These are phyloP conservation scores for Vespertilio murinus DNA, from an alignment of 2,797 vertebrate species.

Conservation along the genomic window DNA sequence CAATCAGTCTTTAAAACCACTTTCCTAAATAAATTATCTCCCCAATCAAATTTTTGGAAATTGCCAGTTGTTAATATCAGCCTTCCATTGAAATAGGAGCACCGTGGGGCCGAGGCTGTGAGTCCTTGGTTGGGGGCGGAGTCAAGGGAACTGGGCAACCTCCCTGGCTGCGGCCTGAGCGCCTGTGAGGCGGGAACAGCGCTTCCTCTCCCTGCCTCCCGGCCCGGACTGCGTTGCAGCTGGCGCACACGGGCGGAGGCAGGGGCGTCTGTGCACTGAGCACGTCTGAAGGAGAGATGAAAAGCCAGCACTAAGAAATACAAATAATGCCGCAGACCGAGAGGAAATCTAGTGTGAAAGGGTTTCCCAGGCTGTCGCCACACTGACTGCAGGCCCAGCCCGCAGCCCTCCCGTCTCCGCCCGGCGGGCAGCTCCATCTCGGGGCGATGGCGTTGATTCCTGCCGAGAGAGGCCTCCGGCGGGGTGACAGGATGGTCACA, in stretches of 20 bases:
- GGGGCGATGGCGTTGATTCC: conserved; percentile 7
- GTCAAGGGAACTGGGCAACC: neutral
- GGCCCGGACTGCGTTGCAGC: too few species aligned
- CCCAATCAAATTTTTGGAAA: neutral
- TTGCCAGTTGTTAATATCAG: neutral
- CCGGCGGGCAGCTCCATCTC: neutral
- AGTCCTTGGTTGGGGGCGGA: neutral
- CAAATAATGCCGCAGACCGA: neutral
- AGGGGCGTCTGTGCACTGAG: neutral
- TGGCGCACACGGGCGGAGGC: neutral
- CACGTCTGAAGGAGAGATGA: neutral
- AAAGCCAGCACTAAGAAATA: neutral
- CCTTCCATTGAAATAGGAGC: neutral
- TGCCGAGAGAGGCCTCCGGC: neutral
- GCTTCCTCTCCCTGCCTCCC: neutral
- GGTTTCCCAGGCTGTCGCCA: neutral
- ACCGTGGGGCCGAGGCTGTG: neutral
- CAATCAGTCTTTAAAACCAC: neutral
- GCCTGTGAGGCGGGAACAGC: neutral
- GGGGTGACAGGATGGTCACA: conserved; percentile 38
- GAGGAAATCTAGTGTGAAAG: neutral
- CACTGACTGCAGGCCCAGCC: neutral
- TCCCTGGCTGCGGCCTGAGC: neutral
- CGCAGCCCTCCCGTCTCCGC: neutral
- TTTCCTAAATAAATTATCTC: neutral